Conservation (phyloP, 2,797 vertebrate species). For the Aselliscus stoliczkanus region DNA sequence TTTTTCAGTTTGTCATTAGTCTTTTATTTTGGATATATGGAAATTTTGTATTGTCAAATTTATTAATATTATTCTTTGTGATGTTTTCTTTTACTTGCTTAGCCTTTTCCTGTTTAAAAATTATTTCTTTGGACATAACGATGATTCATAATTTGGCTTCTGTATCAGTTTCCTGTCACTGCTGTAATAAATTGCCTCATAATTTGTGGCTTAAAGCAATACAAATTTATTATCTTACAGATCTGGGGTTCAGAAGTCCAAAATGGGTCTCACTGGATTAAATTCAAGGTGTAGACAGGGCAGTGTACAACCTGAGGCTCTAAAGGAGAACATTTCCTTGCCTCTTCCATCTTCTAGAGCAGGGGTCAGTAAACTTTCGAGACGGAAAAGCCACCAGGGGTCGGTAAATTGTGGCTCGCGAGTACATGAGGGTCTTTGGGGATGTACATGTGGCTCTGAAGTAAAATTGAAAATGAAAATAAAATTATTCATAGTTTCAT, state of each 20-base stretch:
- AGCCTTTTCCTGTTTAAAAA: constrained; percentile 6
- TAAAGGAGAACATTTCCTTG: background rate
- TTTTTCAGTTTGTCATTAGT: background rate
- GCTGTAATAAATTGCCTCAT: background rate
- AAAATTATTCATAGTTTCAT: too few species aligned
- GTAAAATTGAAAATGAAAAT: too few species aligned
- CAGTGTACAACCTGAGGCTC: background rate
- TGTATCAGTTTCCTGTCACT: background rate
- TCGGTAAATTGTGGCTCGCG: too few species aligned
- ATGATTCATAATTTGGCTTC: background rate
- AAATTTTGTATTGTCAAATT: background rate
- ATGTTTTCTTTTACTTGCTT: background rate
- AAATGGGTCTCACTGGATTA: background rate
- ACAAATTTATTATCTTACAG: background rate
- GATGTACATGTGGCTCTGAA: too few species aligned
- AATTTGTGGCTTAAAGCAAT: background rate
- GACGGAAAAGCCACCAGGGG: too few species aligned
- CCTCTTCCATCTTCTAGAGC: background rate
- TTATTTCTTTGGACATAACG: background rate
- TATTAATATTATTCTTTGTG: background rate
- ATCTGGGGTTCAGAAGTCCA: background rate
- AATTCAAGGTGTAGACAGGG: background rate
- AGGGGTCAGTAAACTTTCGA: too few species aligned
- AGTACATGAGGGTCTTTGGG: too few species aligned
- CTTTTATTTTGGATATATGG: background rate